phyloP scores from a whole-genome alignment of 2,888 invertebrate species.

The Patella depressa region DNA sequence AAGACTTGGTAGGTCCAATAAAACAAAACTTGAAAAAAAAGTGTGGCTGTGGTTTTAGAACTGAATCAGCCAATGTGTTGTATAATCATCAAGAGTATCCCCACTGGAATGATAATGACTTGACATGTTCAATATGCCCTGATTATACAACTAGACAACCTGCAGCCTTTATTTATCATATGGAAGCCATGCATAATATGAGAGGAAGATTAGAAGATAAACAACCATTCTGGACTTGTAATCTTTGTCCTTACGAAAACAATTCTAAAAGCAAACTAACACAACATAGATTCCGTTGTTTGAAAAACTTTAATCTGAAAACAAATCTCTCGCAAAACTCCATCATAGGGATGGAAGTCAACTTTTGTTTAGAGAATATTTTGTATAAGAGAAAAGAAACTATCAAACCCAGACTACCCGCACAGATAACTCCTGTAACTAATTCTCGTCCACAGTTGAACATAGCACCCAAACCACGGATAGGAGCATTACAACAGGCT shows the following conservation, averaged over 20 bases:
- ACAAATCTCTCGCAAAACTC: constrained; percentile 81
- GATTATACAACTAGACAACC: constrained; percentile 79
- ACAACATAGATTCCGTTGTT: constrained; percentile 88
- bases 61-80: constrained; percentile 58
- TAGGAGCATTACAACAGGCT: constrained; percentile 21
- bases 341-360: constrained; percentile 53
- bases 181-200: constrained; percentile 90
- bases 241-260: constrained; percentile 93
- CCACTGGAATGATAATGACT: constrained; percentile 70
- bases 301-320: constrained; percentile 90
- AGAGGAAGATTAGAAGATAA: constrained; percentile 87
- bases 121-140: constrained; percentile 83
- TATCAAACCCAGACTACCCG: constrained; percentile 25
- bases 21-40: constrained; percentile 42
- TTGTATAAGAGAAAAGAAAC: constrained; percentile 49
- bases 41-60: constrained; percentile 59
- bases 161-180: constrained; percentile 84
- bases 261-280: constrained; percentile 92
- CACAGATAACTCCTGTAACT: constrained; percentile 11
- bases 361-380: constrained; percentile 59
- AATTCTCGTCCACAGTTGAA: constrained; percentile 26
- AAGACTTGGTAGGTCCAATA: constrained; percentile 54
- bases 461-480: constrained; percentile 26
- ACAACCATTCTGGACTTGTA: constrained; percentile 90
- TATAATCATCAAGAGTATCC: constrained; percentile 81